Base-by-base conservation (phyloP, 2,113 vertebrate genomes). In the Cephalopholis sonnerati region DNA sequence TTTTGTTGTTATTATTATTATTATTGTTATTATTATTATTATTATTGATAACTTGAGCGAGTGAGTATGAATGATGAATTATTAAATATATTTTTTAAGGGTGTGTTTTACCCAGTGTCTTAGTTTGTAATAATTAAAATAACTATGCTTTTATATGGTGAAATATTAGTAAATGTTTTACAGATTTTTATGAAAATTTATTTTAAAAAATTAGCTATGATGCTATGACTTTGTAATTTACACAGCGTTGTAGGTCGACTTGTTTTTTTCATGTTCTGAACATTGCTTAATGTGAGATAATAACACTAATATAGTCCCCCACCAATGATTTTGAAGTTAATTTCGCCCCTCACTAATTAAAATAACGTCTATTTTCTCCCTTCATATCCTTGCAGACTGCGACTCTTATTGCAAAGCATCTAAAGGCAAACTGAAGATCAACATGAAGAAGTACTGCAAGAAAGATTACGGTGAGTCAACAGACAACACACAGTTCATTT, bases 371-470 rank as follows among this genome's bases (percentile, higher is more conserved):
- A 41, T 57, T 67, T 63, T 65, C 11, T 63, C 39, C 17, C 48
- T 16, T 50, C 29, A 72, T 48, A 9, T 82, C 59, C 51, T 41
- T 65, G 61, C 96, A 99, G 98, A 99, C 90, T 99, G 98, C 27
- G 98, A 99, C 81, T 97, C 98, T 29, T 99, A 99, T 92, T 99
- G 98, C 96, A 99, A 98, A 88, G 98, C 98, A n/a, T 99, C 98
- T 65, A 99, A 98, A 95, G 98, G 97, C 74, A 99, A 98, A 82
- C 95, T 99, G 95, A 99, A 99, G 96, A 98, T 99, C 94, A 99
- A 99, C 96, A 99, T 99, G 97, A 99, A 98, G 93, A 99, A 98
- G 82, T 99, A 99, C 95, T 99, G 98, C 94, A 99, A 99, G 95
- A 99, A 99, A 86, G 98, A 98, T 94, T 99, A 99, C 0, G 98